Base-by-base conservation (phyloP, 1,140 invertebrate genomes). In the Hetaerina americana region DNA sequence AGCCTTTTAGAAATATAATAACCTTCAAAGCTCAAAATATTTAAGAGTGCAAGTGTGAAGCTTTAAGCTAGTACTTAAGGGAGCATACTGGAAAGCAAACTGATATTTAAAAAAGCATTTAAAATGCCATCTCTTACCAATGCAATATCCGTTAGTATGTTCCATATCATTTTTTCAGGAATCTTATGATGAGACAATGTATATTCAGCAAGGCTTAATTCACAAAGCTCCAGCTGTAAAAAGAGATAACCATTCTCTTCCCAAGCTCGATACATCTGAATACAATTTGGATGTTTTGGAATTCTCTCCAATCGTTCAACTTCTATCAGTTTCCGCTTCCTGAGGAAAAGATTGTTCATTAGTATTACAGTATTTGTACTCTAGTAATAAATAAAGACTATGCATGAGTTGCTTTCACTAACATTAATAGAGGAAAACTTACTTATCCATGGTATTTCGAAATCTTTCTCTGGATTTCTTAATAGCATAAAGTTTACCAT, bases 221-320 rank as follows among this genome's bases (percentile, higher is more conserved):
- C 78, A 77, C 90, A 92, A 1, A 91, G 80, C 79, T 93, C 91
- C 75, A 89, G 86, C 78, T 92, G 87, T 74, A 93, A 89, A 76
- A 88, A 92, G 1, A 92, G 80, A 66, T 85, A 82, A 76, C 86
- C 83, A 26, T 85, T 82, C 77, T 92, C 89, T 80, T 92, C 90
- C 91, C 91, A 93, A 0, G 91, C 90, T 71, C 84, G 82, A 72
- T 85, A 84, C 74, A 90, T 88, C 70, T 83, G 79, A 6, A 93
- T 86, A 77, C 88, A 86, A 80, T 92, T 89, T 8, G 81, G 81
- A 79, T 92, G 88, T 5, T 82, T 79, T 22, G 88, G 87, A 72
- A 92, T 81, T 72, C 85, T 82, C 76, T 90, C 88, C 78, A 90
- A 88, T 73, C 89, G 87, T 22, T 84, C 81, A 0, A 92, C 89